These are phyloP conservation scores for Atractosteus spatula DNA, from an alignment of 2,113 vertebrate species.

Conservation along the genomic window DNA sequence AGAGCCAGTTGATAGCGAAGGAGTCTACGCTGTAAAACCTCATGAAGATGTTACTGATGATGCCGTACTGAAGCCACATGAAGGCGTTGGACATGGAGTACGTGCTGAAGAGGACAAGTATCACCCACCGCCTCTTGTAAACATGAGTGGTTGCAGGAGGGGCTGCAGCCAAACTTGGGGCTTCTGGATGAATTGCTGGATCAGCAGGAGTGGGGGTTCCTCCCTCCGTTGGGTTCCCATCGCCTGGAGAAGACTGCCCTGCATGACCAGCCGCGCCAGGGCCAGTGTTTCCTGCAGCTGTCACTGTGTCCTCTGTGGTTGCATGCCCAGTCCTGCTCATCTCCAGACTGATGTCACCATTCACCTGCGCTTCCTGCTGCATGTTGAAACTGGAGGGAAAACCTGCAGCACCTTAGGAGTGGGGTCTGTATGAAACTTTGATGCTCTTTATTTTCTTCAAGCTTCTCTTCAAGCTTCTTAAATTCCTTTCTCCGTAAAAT, in stretches of 20 bases:
- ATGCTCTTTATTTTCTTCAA: too few relatives aligned
- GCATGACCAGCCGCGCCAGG: too few relatives aligned
- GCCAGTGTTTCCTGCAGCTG: too few relatives aligned
- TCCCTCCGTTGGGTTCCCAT: not conserved
- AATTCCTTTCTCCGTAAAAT: too few relatives aligned
- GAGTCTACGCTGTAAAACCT: constrained; percentile 60
- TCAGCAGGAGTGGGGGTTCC: not conserved
- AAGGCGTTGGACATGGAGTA: constrained; percentile 76
- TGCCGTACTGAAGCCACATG: constrained; percentile 77
- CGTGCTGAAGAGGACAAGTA: constrained; percentile 69
- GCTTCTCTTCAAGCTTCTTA: too few relatives aligned
- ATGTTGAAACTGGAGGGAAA: constrained; percentile 1
- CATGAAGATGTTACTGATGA: constrained; percentile 67
- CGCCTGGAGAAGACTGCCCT: too few relatives aligned
- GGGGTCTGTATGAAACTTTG: too few relatives aligned
- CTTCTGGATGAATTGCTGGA: not conserved
- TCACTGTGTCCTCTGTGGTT: too few relatives aligned
- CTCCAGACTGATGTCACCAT: too few relatives aligned
- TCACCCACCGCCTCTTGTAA: constrained; percentile 59
- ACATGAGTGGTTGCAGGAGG: constrained; percentile 34
- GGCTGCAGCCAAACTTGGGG: not conserved
- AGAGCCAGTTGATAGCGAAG: constrained; percentile 74
- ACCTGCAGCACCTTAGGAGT: not conserved
- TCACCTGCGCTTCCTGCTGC: not conserved
- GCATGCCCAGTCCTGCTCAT: not conserved